These are phyloP conservation scores for Nycticryphes semicollaris DNA, from an alignment of 2,113 vertebrate species.

Conservation along the genomic window DNA sequence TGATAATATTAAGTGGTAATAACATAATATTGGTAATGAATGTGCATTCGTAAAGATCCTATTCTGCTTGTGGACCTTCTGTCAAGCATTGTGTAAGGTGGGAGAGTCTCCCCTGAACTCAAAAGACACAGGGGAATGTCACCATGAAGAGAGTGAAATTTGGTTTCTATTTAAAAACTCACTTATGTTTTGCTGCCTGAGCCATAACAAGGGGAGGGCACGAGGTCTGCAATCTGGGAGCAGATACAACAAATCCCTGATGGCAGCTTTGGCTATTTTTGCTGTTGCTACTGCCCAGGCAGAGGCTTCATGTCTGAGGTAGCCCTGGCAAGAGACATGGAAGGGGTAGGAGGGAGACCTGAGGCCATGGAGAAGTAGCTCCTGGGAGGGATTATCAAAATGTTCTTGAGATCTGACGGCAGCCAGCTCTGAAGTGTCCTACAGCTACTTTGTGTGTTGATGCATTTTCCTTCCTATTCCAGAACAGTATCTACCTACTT, in stretches of 20 bases:
- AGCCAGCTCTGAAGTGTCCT: background rate
- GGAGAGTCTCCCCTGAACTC: background rate
- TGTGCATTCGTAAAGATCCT: background rate
- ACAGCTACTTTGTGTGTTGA: background rate
- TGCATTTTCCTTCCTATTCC: background rate
- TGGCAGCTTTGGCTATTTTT: background rate
- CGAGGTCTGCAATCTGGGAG: background rate
- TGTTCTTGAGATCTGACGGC: background rate
- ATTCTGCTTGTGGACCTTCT: rapidly evolving
- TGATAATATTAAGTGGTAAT: background rate
- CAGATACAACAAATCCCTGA: background rate
- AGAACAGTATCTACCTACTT: background rate
- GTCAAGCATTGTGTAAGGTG: rapidly evolving
- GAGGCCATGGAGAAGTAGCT: background rate
- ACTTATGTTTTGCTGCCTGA: background rate
- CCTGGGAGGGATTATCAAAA: background rate
- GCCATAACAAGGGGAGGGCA: background rate
- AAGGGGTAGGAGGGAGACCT: background rate
- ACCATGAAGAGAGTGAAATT: background rate
- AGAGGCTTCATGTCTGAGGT: background rate
- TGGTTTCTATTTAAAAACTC: background rate
- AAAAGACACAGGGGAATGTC: background rate
- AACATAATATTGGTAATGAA: background rate
- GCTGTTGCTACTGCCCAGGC: background rate
- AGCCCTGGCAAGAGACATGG: background rate